phyloP scores from a whole-genome alignment of 2,113 vertebrate genomes.

The Dasypus novemcinctus region DNA sequence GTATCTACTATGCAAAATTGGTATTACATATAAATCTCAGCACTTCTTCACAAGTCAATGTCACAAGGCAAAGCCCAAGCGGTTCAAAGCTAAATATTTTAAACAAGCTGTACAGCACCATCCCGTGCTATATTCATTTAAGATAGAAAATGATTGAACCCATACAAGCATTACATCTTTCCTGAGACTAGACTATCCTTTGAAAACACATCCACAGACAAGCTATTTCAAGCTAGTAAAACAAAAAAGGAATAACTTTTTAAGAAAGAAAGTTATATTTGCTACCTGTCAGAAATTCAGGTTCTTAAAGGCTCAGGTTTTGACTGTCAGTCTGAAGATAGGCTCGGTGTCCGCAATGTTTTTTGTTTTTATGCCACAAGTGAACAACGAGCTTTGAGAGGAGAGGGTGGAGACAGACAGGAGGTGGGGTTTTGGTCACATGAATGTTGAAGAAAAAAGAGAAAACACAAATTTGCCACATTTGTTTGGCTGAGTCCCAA shows the following conservation, averaged over 20 bases:
- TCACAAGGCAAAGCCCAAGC: neutral
- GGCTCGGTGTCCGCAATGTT: neutral
- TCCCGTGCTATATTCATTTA: neutral
- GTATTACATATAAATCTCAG: constrained; percentile 37
- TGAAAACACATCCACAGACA: neutral
- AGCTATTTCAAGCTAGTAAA: neutral
- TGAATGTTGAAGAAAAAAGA: neutral
- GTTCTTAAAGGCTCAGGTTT: neutral
- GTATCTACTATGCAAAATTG: neutral
- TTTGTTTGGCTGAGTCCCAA: neutral
- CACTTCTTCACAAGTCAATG: neutral
- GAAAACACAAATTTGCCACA: neutral
- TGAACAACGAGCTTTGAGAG: neutral
- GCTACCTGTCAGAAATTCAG: neutral
- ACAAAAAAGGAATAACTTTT: neutral
- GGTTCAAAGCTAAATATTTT: neutral
- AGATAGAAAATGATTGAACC: neutral
- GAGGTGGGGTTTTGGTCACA: neutral
- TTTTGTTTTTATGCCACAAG: neutral
- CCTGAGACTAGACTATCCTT: neutral
- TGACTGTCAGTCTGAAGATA: neutral
- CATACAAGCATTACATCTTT: neutral
- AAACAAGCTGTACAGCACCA: neutral
- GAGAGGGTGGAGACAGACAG: neutral
- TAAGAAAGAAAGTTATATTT: constrained; percentile 1